Conservation (phyloP, 1,140 invertebrate genomes). For the Bombus haemorrhoidalis region DNA sequence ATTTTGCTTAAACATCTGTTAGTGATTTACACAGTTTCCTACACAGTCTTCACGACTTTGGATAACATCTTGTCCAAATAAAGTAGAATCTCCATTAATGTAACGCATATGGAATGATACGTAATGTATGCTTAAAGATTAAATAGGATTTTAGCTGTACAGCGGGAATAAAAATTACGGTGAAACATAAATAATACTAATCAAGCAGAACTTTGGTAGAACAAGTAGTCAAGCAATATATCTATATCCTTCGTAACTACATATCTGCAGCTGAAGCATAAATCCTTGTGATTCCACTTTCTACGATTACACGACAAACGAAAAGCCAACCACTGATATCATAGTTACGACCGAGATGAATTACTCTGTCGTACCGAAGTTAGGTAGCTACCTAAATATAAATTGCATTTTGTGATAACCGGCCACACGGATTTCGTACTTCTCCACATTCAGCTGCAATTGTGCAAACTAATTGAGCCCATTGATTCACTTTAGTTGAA, state of each 20-base stretch:
- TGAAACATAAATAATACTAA: conserved; percentile 5
- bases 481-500: conserved; percentile 18
- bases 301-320: conserved; percentile 36
- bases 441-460: conserved; percentile 9
- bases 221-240: not conserved
- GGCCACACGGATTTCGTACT: not conserved
- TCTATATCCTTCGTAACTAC: not conserved
- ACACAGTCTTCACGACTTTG: not conserved
- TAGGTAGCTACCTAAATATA: conserved; percentile 34
- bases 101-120: not conserved
- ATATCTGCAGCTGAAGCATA: conserved; percentile 39
- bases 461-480: not conserved
- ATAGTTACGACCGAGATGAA: conserved; percentile 35
- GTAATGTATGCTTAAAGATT: not conserved
- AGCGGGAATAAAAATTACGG: not conserved
- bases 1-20: no score
- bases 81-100: not conserved
- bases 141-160: not conserved
- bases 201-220: not conserved
- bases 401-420: conserved; percentile 41
- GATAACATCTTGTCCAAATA: not conserved
- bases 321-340: conserved; percentile 47
- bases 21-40: not conserved
- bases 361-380: conserved; percentile 28
- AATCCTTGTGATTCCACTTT: conserved; percentile 48